A percentile compares a stretch with the other conserved stretches of the same genome.
Evolutionary conservation across 2,888 invertebrate species (phyloP).

Genomic region (Chalcis sispes): DNA sequence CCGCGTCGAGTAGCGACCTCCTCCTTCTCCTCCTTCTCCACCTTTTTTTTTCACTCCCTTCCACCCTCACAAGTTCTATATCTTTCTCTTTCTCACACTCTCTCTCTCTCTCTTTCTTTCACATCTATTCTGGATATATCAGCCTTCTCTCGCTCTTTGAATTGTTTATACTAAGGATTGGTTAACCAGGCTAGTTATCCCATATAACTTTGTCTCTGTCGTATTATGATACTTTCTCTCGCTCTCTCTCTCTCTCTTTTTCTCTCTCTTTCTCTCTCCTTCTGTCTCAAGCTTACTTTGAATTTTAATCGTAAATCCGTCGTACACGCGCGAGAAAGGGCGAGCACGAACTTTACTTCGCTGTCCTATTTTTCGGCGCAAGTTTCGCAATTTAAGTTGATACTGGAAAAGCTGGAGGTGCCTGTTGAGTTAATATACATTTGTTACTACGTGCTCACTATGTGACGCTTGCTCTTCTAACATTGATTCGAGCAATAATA

Average conservation of each 20-base stretch:
- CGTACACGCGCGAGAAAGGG: background rate
- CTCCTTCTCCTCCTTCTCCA: background rate
- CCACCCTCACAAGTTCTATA: background rate
- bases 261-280: background rate
- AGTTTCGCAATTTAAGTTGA: slow-evolving; percentile 45
- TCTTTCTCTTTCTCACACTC: background rate
- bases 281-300: background rate
- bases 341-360: background rate
- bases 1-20: slow-evolving; percentile 9
- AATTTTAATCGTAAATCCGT: slow-evolving; percentile 49
- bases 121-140: background rate
- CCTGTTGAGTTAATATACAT: too few species aligned
- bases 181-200: too few species aligned
- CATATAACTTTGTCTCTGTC: background rate
- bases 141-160: background rate
- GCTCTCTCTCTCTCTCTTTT: background rate
- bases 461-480: too few species aligned
- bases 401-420: background rate
- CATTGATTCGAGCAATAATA: too few species aligned
- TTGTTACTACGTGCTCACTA: too few species aligned
- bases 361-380: slow-evolving; percentile 19
- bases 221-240: too few species aligned
- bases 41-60: background rate
- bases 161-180: too few species aligned
- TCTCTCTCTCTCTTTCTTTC: background rate